Percentiles rank a stretch among this genome's conserved stretches.
These are phyloP conservation scores for Flexamia atlantica DNA, from an alignment of 2,888 invertebrate species.

Conservation along the genomic window DNA sequence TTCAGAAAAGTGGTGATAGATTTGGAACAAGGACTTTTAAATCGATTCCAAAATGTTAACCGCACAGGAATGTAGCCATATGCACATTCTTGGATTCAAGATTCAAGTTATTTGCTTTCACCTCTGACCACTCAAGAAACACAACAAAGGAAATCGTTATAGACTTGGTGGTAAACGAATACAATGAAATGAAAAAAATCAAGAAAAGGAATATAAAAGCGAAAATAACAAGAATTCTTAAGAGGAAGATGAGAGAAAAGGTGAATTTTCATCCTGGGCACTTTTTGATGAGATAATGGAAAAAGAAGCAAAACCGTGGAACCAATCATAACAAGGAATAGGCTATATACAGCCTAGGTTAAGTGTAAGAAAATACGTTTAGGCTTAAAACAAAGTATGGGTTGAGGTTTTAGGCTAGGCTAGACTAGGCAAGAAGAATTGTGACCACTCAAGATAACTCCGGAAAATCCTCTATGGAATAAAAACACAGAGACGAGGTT, in stretches of 20 bases:
- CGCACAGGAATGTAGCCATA: constrained; percentile 65
- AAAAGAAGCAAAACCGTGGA: constrained; percentile 39
- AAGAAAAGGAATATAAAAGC: background rate
- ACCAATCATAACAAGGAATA: too few species aligned
- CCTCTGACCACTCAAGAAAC: constrained; percentile 19
- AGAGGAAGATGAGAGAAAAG: background rate
- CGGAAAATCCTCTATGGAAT: too few species aligned
- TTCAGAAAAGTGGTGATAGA: constrained; percentile 7
- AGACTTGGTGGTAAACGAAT: constrained; percentile 31
- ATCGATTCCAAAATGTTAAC: background rate
- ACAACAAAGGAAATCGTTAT: constrained; percentile 10
- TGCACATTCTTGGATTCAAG: constrained; percentile 67
- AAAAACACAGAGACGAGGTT: too few species aligned
- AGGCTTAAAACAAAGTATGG: too few species aligned
- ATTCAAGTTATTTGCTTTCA: constrained; percentile 65
- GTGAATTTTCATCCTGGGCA: background rate
- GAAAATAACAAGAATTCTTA: background rate
- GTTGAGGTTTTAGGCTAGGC: too few species aligned
- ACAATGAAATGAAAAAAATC: background rate
- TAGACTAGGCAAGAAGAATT: too few species aligned
- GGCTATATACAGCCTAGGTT: too few species aligned
- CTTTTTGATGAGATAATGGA: constrained; percentile 18
- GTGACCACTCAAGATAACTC: too few species aligned
- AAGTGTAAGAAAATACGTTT: too few species aligned
- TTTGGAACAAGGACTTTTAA: constrained; percentile 11